A percentile compares a stretch with the other conserved stretches of the same genome.
phyloP scores from a whole-genome alignment of 2,113 vertebrate genomes.

The Plectropomus leopardus region DNA sequence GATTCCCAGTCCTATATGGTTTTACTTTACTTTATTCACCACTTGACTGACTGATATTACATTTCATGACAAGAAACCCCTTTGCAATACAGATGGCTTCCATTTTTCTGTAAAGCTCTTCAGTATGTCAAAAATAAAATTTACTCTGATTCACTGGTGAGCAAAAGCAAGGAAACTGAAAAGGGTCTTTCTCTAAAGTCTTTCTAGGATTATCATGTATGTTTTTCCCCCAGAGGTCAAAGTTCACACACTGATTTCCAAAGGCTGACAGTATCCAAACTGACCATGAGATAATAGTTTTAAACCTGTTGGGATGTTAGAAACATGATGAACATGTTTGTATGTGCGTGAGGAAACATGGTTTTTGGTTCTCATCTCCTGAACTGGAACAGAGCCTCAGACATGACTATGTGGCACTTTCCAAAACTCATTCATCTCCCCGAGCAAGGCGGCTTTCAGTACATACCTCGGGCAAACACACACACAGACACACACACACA shows the following conservation, averaged over 20 bases:
- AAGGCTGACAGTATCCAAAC: background rate
- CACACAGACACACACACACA: constrained; percentile 23
- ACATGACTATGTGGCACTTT: constrained; percentile 56
- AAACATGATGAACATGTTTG: background rate
- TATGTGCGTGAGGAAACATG: constrained; percentile 7
- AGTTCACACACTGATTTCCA: background rate
- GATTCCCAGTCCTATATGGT: background rate
- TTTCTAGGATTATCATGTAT: background rate
- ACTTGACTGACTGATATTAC: background rate
- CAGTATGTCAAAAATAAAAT: background rate
- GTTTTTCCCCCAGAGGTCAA: constrained; percentile 10
- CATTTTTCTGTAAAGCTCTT: background rate
- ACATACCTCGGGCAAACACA: constrained; percentile 25
- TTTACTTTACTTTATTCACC: background rate
- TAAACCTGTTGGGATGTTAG: background rate
- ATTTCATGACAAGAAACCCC: background rate
- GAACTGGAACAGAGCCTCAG: constrained; percentile 40
- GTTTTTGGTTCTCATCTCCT: constrained; percentile 29
- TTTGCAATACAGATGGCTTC: background rate
- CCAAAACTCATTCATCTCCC: constrained; percentile 64
- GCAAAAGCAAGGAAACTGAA: background rate
- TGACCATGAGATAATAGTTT: background rate
- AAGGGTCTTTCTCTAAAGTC: background rate
- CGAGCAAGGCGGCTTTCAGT: constrained; percentile 29
- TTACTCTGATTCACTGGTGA: background rate